phyloP scores from a whole-genome alignment of 2,888 invertebrate species.

The Melanophora roralis region DNA sequence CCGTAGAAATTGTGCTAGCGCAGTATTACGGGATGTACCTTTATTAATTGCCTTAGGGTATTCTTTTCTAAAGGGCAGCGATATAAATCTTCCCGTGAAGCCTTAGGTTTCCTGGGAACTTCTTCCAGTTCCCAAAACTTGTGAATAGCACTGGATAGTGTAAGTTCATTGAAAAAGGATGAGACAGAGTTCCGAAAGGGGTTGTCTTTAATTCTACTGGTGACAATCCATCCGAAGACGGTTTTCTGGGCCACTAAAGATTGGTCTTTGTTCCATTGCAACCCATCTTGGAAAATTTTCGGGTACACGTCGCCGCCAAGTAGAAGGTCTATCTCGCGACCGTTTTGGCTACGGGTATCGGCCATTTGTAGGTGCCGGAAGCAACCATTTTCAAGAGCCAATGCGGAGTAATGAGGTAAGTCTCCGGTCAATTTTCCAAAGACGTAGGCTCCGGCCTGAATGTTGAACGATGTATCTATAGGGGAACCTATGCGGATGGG shows the following conservation, averaged over 20 bases:
- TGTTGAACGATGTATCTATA: too few species aligned
- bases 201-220: background rate
- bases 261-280: too few species aligned
- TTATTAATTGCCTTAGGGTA: background rate
- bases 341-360: too few species aligned
- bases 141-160: background rate
- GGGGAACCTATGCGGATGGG: background rate
- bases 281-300: background rate
- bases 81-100: background rate
- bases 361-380: too few species aligned
- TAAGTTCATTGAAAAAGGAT: too few species aligned
- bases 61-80: slow-evolving; percentile 14
- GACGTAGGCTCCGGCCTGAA: background rate
- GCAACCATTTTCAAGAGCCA: too few species aligned
- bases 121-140: slow-evolving; percentile 11
- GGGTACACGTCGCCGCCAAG: slow-evolving; percentile 7
- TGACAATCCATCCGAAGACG: too few species aligned
- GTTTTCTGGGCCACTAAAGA: too few species aligned
- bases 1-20: background rate
- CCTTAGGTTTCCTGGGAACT: background rate
- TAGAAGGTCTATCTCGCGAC: too few species aligned
- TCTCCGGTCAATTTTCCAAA: too few species aligned
- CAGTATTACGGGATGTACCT: background rate
- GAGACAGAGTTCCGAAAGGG: background rate
- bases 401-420: background rate